These are phyloP conservation scores for Tetramorium parvispinum DNA, from an alignment of 1,140 invertebrate species.

Conservation along the genomic window DNA sequence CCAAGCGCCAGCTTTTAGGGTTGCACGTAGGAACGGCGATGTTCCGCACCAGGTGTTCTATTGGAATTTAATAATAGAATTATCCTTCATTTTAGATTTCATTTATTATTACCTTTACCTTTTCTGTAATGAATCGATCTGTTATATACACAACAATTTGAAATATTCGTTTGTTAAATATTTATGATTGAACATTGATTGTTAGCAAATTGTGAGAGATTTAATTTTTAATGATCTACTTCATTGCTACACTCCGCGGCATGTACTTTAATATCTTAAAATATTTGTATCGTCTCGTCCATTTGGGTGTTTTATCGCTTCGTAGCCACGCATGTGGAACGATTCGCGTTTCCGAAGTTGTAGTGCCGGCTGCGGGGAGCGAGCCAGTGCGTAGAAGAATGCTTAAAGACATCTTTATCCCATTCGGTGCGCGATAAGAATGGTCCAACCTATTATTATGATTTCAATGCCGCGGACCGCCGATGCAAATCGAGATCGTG, in stretches of 20 bases:
- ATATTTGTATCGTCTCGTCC: neutral
- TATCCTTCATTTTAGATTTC: neutral
- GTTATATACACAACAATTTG: neutral
- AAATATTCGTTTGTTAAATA: neutral
- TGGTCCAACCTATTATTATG: constrained; percentile 74
- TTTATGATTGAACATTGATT: neutral
- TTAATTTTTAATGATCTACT: neutral
- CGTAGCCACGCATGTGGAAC: neutral
- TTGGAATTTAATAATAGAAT: constrained; percentile 48
- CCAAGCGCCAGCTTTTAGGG: constrained; percentile 56
- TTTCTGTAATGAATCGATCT: neutral
- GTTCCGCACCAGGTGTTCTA: constrained; percentile 55
- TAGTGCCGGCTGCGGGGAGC: neutral
- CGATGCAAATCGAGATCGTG: constrained; percentile 73
- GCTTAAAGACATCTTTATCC: constrained; percentile 67
- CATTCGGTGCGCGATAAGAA: constrained; percentile 62
- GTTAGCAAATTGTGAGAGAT: neutral
- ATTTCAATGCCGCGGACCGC: constrained; percentile 72
- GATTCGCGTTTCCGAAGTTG: constrained; percentile 40
- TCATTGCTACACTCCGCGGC: neutral
- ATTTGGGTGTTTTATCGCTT: neutral
- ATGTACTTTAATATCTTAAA: neutral
- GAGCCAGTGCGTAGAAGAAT: constrained; percentile 2
- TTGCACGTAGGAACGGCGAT: neutral
- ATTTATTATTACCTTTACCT: neutral